Base-by-base conservation (phyloP, 2,113 vertebrate species). In the Mobula hypostoma region DNA sequence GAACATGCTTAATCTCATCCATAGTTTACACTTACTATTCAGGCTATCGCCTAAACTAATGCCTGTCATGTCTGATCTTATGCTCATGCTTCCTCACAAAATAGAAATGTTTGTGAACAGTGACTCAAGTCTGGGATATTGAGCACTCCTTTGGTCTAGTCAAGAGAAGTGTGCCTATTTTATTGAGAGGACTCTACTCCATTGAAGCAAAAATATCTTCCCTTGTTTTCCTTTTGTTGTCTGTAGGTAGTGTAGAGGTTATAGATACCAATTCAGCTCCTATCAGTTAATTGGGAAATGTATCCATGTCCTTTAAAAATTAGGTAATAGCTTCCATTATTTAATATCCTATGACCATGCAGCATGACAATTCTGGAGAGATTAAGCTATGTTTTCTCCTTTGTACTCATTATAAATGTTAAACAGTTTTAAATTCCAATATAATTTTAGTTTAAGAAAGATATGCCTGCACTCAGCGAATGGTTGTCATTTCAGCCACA, bases 371-470 rank as follows among this genome's bases (percentile, higher is more conserved):
- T 87, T 87, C 56, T n/a, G 3, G 58, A 63, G 83, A 63, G 56
- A 61, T 87, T 63, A 58, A 61, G 56, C 24, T 87, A 29, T 63
- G 27, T 87, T 12, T n/a, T 87, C 24, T 58, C 36, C 19, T 21
- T 56, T 83, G 19, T 61, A 9, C 56, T 29, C 27, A 63, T 14
- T 87, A 61, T 2, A 27, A 1, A 58, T 87, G 56, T 29, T 63
- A 87, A 27, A 24, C 19, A 87, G 83, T 56, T 87, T 87, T 63
- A 63, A 61, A 4, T 29, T 87, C 48, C 21, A 85, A 85, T 58
- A 85, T 85, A 82, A 82, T 82, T 29, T 56, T 56, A 87, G 56
- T 56, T 87, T 87, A 87, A 48, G 48, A 87, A 87, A 63, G 83
- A 56, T 63, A 87, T 21, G 83, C 83, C 58, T 63, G 58, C 83